Evolutionary conservation across 2,113 vertebrate species (phyloP).

Genomic region (Chloebia gouldiae): DNA sequence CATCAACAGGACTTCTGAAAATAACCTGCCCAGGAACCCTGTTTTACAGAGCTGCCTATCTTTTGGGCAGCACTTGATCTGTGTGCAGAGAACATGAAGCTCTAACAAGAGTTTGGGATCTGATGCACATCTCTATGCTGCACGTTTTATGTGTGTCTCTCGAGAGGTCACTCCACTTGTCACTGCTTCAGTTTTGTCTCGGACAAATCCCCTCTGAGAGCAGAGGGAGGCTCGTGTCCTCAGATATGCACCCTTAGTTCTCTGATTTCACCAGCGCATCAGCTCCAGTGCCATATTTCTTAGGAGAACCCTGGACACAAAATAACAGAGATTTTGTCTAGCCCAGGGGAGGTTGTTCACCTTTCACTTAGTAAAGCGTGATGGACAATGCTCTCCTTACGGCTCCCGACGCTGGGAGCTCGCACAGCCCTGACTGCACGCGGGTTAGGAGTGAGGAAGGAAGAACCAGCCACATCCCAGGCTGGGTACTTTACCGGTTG

Average conservation of each 20-base stretch:
- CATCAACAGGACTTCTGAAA: not conserved
- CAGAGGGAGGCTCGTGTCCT: not conserved
- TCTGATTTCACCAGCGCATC: not conserved
- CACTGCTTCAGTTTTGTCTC: not conserved
- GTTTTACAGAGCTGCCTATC: not conserved
- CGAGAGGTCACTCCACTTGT: not conserved
- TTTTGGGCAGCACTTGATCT: not conserved
- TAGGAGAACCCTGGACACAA: not conserved
- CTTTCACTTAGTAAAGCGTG: not conserved
- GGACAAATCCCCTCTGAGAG: not conserved
- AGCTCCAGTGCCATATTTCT: not conserved
- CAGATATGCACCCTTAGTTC: not conserved
- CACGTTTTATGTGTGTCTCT: not conserved
- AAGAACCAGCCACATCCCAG: not conserved
- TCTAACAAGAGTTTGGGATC: not conserved
- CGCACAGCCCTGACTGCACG: not conserved
- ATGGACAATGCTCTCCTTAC: not conserved
- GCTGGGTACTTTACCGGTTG: slow-evolving; percentile 11
- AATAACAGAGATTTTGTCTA: not conserved
- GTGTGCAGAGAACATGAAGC: not conserved
- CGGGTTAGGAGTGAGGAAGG: not conserved
- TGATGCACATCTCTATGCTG: not conserved
- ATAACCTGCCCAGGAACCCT: not conserved
- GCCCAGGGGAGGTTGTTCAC: not conserved
- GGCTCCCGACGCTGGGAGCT: accelerated